phyloP scores from a whole-genome alignment of 2,888 invertebrate species.

The Clostera curtula region DNA sequence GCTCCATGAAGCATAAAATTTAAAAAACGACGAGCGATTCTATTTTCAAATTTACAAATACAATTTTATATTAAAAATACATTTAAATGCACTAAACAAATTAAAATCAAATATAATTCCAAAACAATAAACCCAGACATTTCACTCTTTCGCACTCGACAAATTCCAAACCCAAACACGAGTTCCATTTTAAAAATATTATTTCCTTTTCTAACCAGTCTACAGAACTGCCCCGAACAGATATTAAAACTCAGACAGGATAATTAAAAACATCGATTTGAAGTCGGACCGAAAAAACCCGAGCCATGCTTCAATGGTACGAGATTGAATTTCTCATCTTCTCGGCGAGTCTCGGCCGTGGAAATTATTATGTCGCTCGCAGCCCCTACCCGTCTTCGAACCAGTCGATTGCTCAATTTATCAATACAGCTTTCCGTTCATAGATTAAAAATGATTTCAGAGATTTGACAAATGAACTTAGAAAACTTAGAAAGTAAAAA shows the following conservation, averaged over 20 bases:
- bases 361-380: slow-evolving; percentile 66
- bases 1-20: no score
- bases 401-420: slow-evolving; percentile 69
- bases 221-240: slow-evolving; percentile 8
- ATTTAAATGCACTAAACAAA: no score
- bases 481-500: no score
- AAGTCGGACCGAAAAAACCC: slow-evolving; percentile 20
- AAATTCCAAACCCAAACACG: not conserved
- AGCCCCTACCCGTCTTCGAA: slow-evolving; percentile 46
- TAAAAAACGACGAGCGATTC: no score
- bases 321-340: slow-evolving; percentile 58
- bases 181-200: not conserved
- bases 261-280: slow-evolving; percentile 23
- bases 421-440: slow-evolving; percentile 49
- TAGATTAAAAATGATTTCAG: slow-evolving; percentile 30
- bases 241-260: slow-evolving; percentile 20
- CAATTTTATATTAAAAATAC: no score
- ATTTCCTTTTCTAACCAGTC: not conserved
- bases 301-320: slow-evolving; percentile 19
- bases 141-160: no score
- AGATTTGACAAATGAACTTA: no score
- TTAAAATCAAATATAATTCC: no score
- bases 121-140: not conserved
- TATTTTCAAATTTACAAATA: no score
- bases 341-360: slow-evolving; percentile 38